Conservation (phyloP, 1,140 invertebrate species). For the Polypedilum vanderplanki region DNA sequence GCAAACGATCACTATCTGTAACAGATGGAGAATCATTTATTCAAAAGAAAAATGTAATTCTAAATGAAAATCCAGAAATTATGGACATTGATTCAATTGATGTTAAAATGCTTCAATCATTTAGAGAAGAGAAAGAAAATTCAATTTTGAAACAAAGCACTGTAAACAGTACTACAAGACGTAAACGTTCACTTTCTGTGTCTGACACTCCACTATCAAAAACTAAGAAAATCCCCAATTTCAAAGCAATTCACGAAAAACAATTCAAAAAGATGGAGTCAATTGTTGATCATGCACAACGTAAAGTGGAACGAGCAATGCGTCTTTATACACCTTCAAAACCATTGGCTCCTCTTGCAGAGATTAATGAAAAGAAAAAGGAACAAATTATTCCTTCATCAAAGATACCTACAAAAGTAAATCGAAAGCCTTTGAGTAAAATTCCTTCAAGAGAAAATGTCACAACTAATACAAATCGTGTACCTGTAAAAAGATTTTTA, state of each 20-base stretch:
- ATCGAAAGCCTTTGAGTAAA: neutral
- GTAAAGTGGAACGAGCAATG: conserved; percentile 47
- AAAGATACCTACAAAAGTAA: neutral
- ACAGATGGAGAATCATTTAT: conserved; percentile 1
- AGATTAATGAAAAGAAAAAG: neutral
- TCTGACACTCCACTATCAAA: conserved; percentile 1
- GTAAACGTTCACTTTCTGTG: neutral
- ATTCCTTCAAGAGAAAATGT: neutral
- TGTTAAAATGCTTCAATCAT: neutral
- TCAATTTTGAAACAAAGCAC: neutral
- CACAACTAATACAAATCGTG: neutral
- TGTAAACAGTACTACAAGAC: neutral
- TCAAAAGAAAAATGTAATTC: neutral
- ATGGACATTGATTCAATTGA: neutral
- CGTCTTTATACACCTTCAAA: conserved; percentile 37
- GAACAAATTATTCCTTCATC: neutral
- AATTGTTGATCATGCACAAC: conserved; percentile 49
- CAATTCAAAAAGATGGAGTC: conserved; percentile 58
- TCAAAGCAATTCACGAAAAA: conserved; percentile 54
- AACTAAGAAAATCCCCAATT: conserved; percentile 51
- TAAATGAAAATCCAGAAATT: neutral
- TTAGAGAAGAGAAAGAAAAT: conserved; percentile 21
- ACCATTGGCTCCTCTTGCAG: neutral
- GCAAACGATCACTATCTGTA: neutral
- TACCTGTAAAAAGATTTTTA: neutral